A percentile compares a stretch with the other conserved stretches of the same genome.
phyloP scores from a whole-genome alignment of 2,888 invertebrate species.

The Sclerodermus sp. region DNA sequence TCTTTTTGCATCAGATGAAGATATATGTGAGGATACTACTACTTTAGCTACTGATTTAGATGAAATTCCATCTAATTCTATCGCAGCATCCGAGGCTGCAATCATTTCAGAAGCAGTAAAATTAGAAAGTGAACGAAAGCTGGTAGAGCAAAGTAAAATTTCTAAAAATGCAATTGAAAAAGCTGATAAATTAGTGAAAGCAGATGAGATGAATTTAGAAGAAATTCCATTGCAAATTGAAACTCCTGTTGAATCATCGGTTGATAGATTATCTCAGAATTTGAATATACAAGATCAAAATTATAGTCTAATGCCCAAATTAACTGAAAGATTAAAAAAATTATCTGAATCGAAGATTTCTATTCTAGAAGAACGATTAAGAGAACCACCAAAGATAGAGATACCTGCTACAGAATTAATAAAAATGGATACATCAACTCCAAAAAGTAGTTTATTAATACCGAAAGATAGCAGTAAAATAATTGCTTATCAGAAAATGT shows the following conservation, averaged over 20 bases:
- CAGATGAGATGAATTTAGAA: slow-evolving; percentile 2
- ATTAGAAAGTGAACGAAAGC: slow-evolving; percentile 46
- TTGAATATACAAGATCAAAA: neutral
- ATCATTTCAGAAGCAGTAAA: slow-evolving; percentile 54
- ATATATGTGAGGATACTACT: slow-evolving; percentile 34
- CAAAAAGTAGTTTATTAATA: slow-evolving; percentile 45
- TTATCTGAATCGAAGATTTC: slow-evolving; percentile 38
- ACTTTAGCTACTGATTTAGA: slow-evolving; percentile 36
- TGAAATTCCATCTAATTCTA: slow-evolving; percentile 38
- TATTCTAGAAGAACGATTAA: slow-evolving; percentile 47
- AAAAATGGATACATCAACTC: slow-evolving; percentile 34
- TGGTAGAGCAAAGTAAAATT: slow-evolving; percentile 33
- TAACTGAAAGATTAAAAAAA: slow-evolving; percentile 20
- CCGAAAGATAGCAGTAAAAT: slow-evolving; percentile 40
- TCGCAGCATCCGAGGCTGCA: slow-evolving; percentile 54
- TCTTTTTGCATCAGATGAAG: slow-evolving; percentile 35
- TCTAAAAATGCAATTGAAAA: neutral
- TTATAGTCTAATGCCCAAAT: neutral
- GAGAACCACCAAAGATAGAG: slow-evolving; percentile 50
- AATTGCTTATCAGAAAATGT: slow-evolving; percentile 32
- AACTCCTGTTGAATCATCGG: slow-evolving; percentile 4
- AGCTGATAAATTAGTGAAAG: neutral
- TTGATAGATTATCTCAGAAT: neutral
- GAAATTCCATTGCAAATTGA: neutral
- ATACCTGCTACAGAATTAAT: slow-evolving; percentile 41